Evolutionary conservation across 2,797 vertebrate species (phyloP), one percentile per base, ranked within the genome.

Genomic region (Rallus crepitans): DNA sequence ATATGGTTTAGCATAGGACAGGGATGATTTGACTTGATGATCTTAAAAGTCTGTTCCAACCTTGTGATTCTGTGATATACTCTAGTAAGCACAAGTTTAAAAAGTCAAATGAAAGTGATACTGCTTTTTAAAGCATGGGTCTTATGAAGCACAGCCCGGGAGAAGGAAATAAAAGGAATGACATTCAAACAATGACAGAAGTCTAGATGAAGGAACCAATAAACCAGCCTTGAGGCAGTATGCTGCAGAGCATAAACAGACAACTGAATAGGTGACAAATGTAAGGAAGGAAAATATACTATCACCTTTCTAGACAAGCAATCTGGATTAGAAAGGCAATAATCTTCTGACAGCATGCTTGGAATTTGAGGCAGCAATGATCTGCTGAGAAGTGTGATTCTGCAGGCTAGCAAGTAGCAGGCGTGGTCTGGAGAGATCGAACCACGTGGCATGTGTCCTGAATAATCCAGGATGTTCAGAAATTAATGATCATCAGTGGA

Each of bases 401-500:
- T 83, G 48, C 35, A 75, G 57, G 52, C 30, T n/a, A 25, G 45
- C 9, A 28, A 63, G 47, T 40, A 61, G 82, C 40, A 61, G 37
- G 15, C 4, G 4, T n/a, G 17, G 4, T 42, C 31, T 78, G 23
- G 57, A 55, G 68, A 66, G 37, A 23, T 28, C 55, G 53, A 60
- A 89, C 48, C 6, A 25, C 0, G 0, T 33, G 13, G 35, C 15
- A 17, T 0, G 1, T 81, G 12, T 66, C 59, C 55, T 57, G 52
- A 40, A 71, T 64, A 30, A 66, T 3, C 31, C 17, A 35, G 45
- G 33, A 20, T 39, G 71, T 90, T 92, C 50, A 69, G 66, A 37
- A 82, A 15, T 73, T 68, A 0, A 2, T 72, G 16, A 40, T 28
- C 12, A 50, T 68, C 15, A 48, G 25, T 60, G 25, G 47, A 69